Base-by-base conservation (phyloP, 1,140 invertebrate genomes). In the Meloidogyne hapla region DNA sequence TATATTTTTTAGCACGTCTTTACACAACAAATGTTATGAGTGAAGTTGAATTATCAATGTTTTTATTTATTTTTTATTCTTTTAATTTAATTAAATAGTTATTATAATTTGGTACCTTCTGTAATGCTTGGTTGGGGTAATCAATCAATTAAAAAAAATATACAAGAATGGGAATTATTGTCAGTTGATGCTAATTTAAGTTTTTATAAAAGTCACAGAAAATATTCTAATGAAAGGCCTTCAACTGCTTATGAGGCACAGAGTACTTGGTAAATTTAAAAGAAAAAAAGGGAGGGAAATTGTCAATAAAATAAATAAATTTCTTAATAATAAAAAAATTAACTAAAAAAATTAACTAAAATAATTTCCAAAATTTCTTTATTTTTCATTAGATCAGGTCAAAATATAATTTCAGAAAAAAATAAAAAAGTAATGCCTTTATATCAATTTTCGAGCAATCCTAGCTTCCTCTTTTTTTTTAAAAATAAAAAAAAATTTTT, bases 11-110 rank as follows among this genome's bases (percentile, higher is more conserved):
- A 38, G 25, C 83, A 2, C 73, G 76, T n/a, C 48, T 84, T 0
- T 85, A 83, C 65, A 71, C 80, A 2, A 68, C 78, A 13, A 67
- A 74, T 38, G 62, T 76, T 8, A 83, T 83, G 79, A 73, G 70
- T 62, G 81, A 85, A 61, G 77, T 84, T 6, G 67, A 83, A 40
- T 69, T 83, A 28, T 25, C 64, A 18, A 63, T 83, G 26, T 70
- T 62, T 74, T 56, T 62, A 61, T 33, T 74, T 81, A 40, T 28
- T 71, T 21, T 70, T 76, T 23, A 81, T 78, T 5, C 15, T 81
- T n/a, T 69, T 69, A 40, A 56, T 83, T 25, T 77, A 77, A 26
- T 68, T 77, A 23, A 25, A 38, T 12, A 70, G 42, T 26, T 80
- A 80, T 40, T 81, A 81, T 75, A 67, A 74, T 25, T 40, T 80